These are phyloP conservation scores for Puffinus mauretanicus DNA, from an alignment of 2,113 vertebrate genomes.

Conservation along the genomic window DNA sequence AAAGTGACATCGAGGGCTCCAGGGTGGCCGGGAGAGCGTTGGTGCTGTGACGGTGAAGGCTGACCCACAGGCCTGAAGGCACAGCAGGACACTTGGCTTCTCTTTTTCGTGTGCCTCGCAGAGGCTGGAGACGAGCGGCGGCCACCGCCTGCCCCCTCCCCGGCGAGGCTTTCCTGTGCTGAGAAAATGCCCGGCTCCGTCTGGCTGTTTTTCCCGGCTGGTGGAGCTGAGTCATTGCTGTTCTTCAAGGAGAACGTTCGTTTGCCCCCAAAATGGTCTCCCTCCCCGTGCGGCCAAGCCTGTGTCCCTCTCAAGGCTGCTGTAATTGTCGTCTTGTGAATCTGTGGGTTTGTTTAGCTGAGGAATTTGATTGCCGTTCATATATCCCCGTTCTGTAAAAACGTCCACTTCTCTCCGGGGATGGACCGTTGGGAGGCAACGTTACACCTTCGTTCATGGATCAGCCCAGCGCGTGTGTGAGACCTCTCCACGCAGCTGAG, in stretches of 20 bases:
- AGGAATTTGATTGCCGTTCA: neutral
- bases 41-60: neutral
- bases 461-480: fast-evolving
- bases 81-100: neutral
- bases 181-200: fast-evolving
- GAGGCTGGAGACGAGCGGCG: fast-evolving
- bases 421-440: neutral
- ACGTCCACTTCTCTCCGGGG: neutral
- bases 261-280: neutral
- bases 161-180: neutral
- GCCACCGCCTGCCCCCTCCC: neutral
- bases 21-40: neutral
- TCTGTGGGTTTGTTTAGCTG: neutral
- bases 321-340: neutral
- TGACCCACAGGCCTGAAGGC: neutral
- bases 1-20: neutral
- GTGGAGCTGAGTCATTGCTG: neutral
- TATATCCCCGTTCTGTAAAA: neutral
- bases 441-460: fast-evolving
- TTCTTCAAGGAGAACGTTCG: neutral
- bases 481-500: neutral
- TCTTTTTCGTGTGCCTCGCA: neutral
- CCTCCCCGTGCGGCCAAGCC: fast-evolving
- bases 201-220: neutral
- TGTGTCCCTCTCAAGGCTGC: neutral